phyloP scores from a whole-genome alignment of 2,888 invertebrate genomes.

The Stenchaetothrips biformis region DNA sequence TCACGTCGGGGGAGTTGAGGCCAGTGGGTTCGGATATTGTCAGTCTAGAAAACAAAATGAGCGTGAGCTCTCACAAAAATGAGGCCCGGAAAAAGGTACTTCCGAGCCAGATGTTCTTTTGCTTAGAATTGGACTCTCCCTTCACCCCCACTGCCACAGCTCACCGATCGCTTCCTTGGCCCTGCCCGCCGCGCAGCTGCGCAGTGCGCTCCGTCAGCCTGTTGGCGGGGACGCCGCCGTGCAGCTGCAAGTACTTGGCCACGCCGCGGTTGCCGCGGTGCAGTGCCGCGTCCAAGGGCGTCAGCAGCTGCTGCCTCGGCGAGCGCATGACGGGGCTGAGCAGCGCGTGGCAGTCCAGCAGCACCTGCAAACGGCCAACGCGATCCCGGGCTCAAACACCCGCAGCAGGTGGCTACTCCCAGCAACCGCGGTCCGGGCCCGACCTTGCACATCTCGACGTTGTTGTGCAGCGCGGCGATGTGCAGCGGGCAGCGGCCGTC shows the following conservation, averaged over 20 bases:
- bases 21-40: conserved; percentile 46
- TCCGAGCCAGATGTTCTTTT: too few relatives aligned
- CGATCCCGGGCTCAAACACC: background rate
- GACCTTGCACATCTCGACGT: conserved; percentile 86
- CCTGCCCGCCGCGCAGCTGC: conserved; percentile 27
- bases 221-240: conserved; percentile 78
- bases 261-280: conserved; percentile 81
- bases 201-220: conserved; percentile 50
- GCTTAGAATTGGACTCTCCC: too few relatives aligned
- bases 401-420: background rate
- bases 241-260: conserved; percentile 86
- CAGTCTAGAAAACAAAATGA: background rate
- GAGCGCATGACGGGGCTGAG: conserved; percentile 80
- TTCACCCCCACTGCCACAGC: too few relatives aligned
- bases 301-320: conserved; percentile 76
- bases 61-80: too few relatives aligned
- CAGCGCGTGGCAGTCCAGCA: conserved; percentile 78
- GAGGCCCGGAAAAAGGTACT: too few relatives aligned
- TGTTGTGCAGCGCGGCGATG: conserved; percentile 88
- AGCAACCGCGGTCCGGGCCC: conserved; percentile 23
- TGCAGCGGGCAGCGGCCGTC: conserved; percentile 91
- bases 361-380: conserved; percentile 48
- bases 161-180: background rate
- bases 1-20: conserved; percentile 42
- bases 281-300: conserved; percentile 86